A percentile compares a stretch with the other conserved stretches of the same genome.
phyloP scores from a whole-genome alignment of 2,888 invertebrate genomes.

The Julus scanicus region DNA sequence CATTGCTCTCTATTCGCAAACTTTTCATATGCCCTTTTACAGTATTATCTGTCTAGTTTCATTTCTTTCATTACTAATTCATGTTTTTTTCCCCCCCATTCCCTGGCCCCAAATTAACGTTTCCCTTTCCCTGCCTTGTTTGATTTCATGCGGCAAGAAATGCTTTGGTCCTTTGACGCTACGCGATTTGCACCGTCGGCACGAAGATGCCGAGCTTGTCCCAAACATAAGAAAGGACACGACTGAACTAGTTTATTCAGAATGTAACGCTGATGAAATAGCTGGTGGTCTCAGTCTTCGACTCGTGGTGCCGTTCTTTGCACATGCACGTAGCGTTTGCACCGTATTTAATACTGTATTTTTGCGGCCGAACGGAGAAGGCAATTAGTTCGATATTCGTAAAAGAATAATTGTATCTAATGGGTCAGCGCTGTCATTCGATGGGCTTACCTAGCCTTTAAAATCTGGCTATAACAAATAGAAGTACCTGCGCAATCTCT shows the following conservation, averaged over 20 bases:
- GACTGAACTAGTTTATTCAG: neutral
- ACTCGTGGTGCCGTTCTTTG: too few species aligned
- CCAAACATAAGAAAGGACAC: constrained; percentile 27
- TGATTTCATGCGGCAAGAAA: constrained; percentile 42
- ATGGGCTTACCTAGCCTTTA: too few species aligned
- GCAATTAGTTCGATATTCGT: too few species aligned
- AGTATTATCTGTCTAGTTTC: constrained; percentile 2
- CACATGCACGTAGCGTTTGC: too few species aligned
- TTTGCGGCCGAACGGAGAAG: too few species aligned
- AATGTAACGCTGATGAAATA: neutral
- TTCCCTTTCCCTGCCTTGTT: constrained; percentile 36
- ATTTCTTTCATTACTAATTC: constrained; percentile 28
- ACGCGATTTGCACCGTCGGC: constrained; percentile 29
- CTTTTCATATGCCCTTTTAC: neutral
- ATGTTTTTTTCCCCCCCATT: constrained; percentile 18
- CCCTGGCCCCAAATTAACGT: constrained; percentile 24
- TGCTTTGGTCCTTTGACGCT: constrained; percentile 37
- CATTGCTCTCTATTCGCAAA: constrained; percentile 21
- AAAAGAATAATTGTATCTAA: neutral
- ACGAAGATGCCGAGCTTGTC: constrained; percentile 36
- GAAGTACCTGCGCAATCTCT: too few species aligned
- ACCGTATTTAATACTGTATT: too few species aligned
- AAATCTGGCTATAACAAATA: too few species aligned
- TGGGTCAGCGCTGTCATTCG: too few species aligned
- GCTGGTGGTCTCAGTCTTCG: neutral